Evolutionary conservation across 2,797 vertebrate genomes (phyloP), one percentile per base, ranked within the genome.

Genomic region (Leptoclinus maculatus): DNA sequence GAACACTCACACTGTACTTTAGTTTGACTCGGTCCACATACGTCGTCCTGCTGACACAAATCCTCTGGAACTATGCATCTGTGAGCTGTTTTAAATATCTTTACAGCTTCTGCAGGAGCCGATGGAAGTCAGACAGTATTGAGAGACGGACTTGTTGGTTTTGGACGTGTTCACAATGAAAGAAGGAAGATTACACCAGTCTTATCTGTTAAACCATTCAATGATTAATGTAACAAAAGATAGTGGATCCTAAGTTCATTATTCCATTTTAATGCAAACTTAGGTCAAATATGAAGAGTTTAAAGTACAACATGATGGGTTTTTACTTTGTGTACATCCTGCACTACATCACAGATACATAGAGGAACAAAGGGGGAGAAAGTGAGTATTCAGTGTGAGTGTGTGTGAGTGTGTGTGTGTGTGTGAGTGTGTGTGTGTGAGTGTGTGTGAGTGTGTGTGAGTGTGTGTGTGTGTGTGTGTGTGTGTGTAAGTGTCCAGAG

Each of bases 291-390:
- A 19, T 19, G 11, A 65, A 21, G 2, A 11, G 23, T 47, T 56
- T 45, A 70, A 5, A 19, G 45, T 66, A 19, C 25, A 21, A 57
- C 38, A 67, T 54, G 1, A 43, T 45, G 5, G 32, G 16, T 39
- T 60, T 68, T n/a, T 45, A 17, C 64, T 53, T 56, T 21, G 1
- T 41, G 25, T 57, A 17, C 27, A 57, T 27, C 21, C 16, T 12
- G 3, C 29, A 32, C 27, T 58, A 34, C 29, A 66, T 56, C 67
- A 71, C 36, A 80, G 25, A 9, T 23, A 10, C 43, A 69, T 27
- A 23, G 17, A 71, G 49, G 65, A 88, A 88, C 85, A 87, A 82
- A 88, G 86, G 79, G 51, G 16, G 71, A 60, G 57, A 51, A 41
- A 32, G 57, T 21, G 1, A 58, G 39, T 47, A 47, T 47, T 47